Evolutionary conservation across 1,140 invertebrate genomes (phyloP), one percentile per base, ranked within the genome.

Genomic region (Bombyx mandarina): DNA sequence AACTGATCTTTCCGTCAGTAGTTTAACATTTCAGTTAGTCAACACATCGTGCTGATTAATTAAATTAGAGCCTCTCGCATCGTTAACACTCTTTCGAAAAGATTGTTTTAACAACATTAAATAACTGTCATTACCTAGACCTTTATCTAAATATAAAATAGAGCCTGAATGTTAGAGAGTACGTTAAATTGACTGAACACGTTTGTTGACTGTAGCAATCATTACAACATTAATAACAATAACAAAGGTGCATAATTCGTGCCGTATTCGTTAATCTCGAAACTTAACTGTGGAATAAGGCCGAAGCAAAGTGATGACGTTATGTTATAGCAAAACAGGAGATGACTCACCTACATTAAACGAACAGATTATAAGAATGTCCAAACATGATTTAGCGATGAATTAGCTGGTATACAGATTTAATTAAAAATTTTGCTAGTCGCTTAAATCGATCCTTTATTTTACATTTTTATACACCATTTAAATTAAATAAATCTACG

Each of bases 401-500:
- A 35, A 35, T 35, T 35, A 35, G 2, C 2, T 35, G 2, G 26
- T 35, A 35, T 35, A 35, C 26, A 5, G 26, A 35, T 35, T 35
- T 35, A 2, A 35, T 35, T 35, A 35, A 35, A 5, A 47, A 18
- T 47, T 5, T 47, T 47, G 10, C 46, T 10, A 47, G 0, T 47
- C 46, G 7, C 46, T 35, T 35, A 35, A 35, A 35, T 35, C 26
- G 26, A 35, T 35, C 46, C 46, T 47, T 8, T 6, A 47, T 18
- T 47, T 47, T 47, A 47, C 46, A 8, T 47, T 47, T 47, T 47
- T n/a, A 47, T n/a, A 47, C 10, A 47, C 26, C 26, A 35, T 35
- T 35, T 60, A 66, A 60, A 71, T 79, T 71, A 68, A 61, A 78
- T 82, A 81, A 82, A 82, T 71, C 79, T 84, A 72, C 63, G 72